Percentiles rank a stretch among this genome's conserved stretches.
Evolutionary conservation across 1,140 invertebrate species (phyloP).

Genomic region (Drosophila erecta): DNA sequence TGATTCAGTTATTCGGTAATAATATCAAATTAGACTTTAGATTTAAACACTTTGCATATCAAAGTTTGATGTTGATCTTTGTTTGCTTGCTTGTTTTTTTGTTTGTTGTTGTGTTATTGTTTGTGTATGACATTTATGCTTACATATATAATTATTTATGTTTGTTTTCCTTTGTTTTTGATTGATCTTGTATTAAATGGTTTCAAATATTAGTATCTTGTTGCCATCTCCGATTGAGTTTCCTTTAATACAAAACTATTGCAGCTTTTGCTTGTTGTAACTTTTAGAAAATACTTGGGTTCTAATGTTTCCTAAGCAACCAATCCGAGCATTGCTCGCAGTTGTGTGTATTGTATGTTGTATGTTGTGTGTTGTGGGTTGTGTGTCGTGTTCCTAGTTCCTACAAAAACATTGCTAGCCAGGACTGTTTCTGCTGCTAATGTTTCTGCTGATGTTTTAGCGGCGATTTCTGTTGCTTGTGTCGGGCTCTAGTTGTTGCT

Average conservation of each 20-base stretch:
- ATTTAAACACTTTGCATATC: slow-evolving; percentile 52
- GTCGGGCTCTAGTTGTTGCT: slow-evolving; percentile 47
- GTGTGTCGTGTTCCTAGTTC: neutral
- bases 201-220: slow-evolving; percentile 52
- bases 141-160: slow-evolving; percentile 59
- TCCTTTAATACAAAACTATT: slow-evolving; percentile 71
- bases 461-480: slow-evolving; percentile 44
- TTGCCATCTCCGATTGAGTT: slow-evolving; percentile 41
- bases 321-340: slow-evolving; percentile 39
- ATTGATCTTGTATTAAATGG: slow-evolving; percentile 53
- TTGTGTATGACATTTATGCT: slow-evolving; percentile 50
- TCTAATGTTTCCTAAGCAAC: slow-evolving; percentile 19
- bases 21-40: slow-evolving; percentile 66
- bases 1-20: slow-evolving; percentile 57
- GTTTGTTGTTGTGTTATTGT: slow-evolving; percentile 30
- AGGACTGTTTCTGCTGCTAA: slow-evolving; percentile 23
- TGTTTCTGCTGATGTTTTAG: slow-evolving; percentile 21
- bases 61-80: slow-evolving; percentile 42
- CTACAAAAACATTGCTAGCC: slow-evolving; percentile 36
- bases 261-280: slow-evolving; percentile 47
- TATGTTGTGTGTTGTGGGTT: too few relatives aligned
- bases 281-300: slow-evolving; percentile 61
- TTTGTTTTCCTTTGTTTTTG: slow-evolving; percentile 26
- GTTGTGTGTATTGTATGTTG: neutral
- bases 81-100: slow-evolving; percentile 20